These are phyloP conservation scores for Zeugodacus cucurbitae DNA, from an alignment of 1,140 invertebrate genomes.

Conservation along the genomic window DNA sequence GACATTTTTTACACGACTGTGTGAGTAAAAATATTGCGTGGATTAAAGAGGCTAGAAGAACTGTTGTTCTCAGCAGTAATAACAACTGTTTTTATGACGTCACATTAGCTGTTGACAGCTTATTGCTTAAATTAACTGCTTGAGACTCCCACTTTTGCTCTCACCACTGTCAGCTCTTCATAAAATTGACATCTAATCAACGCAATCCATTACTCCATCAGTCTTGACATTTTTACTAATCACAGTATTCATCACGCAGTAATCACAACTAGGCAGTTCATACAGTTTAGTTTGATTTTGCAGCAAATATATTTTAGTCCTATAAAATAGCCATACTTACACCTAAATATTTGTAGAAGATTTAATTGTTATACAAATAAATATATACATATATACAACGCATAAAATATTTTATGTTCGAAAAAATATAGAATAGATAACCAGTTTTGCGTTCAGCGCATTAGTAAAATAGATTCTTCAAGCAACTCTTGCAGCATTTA, in stretches of 20 bases:
- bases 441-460: not conserved
- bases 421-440: not conserved
- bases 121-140: too few relatives aligned
- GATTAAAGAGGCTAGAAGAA: too few relatives aligned
- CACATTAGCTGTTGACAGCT: not conserved
- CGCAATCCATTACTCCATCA: not conserved
- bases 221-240: constrained; percentile 42
- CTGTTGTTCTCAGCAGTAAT: not conserved
- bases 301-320: not conserved
- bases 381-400: not conserved
- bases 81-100: not conserved
- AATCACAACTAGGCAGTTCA: not conserved
- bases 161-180: not conserved
- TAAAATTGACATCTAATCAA: not conserved
- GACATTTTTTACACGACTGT: constrained; percentile 27
- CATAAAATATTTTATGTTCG: not conserved
- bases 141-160: too few relatives aligned
- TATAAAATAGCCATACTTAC: not conserved
- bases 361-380: not conserved
- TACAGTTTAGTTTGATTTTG: not conserved
- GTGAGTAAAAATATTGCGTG: not conserved
- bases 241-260: constrained; percentile 40
- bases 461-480: not conserved
- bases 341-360: not conserved
- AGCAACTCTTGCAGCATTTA: constrained; percentile 15